Conservation (phyloP, 2,113 vertebrate species). For the Cheirogaleus medius region DNA sequence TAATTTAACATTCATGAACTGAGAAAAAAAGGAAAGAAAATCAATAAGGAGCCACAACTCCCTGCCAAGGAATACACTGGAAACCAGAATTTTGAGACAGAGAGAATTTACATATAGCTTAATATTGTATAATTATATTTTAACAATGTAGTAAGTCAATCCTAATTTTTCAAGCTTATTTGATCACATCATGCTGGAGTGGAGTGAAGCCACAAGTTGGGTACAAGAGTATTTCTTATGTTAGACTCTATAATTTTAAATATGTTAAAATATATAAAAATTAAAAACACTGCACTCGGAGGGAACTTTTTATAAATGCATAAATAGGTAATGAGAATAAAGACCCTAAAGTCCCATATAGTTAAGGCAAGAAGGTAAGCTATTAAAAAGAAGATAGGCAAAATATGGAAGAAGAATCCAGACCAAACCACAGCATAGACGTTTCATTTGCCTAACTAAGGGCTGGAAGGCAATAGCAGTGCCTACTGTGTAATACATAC, state of each 20-base stretch:
- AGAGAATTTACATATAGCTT: slow-evolving; percentile 14
- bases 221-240: neutral
- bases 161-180: slow-evolving; percentile 22
- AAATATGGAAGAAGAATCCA: neutral
- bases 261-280: slow-evolving; percentile 27
- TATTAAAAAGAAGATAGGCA: neutral
- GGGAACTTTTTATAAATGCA: slow-evolving; percentile 5
- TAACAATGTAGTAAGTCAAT: neutral
- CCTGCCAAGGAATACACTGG: neutral
- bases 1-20: slow-evolving; percentile 50
- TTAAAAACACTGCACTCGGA: neutral
- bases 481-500: neutral
- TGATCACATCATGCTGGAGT: neutral
- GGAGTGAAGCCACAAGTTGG: neutral
- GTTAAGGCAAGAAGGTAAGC: neutral
- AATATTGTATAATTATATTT: neutral
- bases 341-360: neutral
- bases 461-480: neutral
- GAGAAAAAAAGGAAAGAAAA: neutral
- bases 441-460: neutral
- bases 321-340: neutral
- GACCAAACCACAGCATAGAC: neutral
- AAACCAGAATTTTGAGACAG: slow-evolving; percentile 27
- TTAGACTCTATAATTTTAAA: slow-evolving; percentile 15
- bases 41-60: neutral